Base-by-base conservation (phyloP, 2,113 vertebrate genomes). In the Jacana jacana region DNA sequence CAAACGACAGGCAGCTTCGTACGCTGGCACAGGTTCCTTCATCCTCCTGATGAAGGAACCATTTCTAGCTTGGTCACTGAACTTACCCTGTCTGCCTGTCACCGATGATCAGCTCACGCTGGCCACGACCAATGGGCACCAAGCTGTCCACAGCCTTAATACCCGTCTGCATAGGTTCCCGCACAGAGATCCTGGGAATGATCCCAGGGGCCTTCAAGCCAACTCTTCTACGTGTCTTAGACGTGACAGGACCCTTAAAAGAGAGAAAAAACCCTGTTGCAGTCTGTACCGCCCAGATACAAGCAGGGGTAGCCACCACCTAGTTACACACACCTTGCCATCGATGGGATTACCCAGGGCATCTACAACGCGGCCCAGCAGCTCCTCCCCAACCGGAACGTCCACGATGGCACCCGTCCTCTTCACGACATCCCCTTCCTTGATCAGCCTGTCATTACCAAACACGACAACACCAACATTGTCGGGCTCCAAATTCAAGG, bases 401-500 rank as follows among this genome's bases (percentile, higher is more conserved):
- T 99, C 99, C 97, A 99, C 99, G 37, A 99, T 99, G 79, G 99
- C 99, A 6, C 99, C 99, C 3, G 99, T 99, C 42, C 99, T 98
- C 98, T 99, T 99, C 93, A 99, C 99, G 12, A 99, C 98, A 92
- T 99, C 99, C 2, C 99, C 99, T 95, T 99, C 99, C 89, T 99
- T 99, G 97, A 99, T 99, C 91, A 99, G 98, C 83, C 99, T 99
- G 98, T 99, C 99, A 0, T 99, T 99, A 97, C 99, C 99, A 46
- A 99, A 99, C 94, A 99, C 99, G n/a, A 99, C 99, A 95, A 99
- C 99, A 98, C 99, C 99, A 95, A 99, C 99, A 1, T 99, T 99
- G 98, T 99, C 99, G 1, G 99, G 99, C 98, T 99, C 99, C 99
- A 99, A 99, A 97, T 99, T 99, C 98, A 99, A 98, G 97, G 99